These are phyloP conservation scores for Heterodera schachtii DNA, from an alignment of 1,140 invertebrate species.

Conservation along the genomic window DNA sequence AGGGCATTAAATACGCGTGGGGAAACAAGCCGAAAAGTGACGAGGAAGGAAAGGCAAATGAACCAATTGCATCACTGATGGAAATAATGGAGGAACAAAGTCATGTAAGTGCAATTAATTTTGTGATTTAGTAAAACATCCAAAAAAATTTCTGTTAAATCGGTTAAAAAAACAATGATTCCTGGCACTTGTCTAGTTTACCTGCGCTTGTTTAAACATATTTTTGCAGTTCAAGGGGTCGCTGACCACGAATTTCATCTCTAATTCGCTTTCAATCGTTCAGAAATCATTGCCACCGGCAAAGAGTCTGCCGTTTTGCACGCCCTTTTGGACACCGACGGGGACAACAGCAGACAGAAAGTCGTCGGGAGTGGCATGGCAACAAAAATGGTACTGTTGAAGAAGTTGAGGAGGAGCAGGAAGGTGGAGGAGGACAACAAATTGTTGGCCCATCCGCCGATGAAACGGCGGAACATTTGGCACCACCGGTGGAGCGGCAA, in stretches of 20 bases:
- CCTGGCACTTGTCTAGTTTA: too few relatives aligned
- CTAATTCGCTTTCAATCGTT: constrained; percentile 3
- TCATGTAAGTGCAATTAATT: constrained; percentile 44
- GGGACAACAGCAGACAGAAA: neutral
- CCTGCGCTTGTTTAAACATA: neutral
- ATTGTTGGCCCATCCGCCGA: too few relatives aligned
- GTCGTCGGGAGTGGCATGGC: neutral
- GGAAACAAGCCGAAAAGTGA: constrained; percentile 9
- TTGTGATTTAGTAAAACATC: too few relatives aligned
- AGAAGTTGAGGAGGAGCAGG: constrained; percentile 15
- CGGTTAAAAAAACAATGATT: too few relatives aligned
- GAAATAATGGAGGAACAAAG: constrained; percentile 62
- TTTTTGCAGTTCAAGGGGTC: too few relatives aligned
- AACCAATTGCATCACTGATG: constrained; percentile 54
- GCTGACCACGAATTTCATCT: too few relatives aligned
- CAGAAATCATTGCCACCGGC: constrained; percentile 31
- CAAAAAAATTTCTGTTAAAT: too few relatives aligned
- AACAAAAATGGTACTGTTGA: constrained; percentile 7
- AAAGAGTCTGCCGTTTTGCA: constrained; percentile 62
- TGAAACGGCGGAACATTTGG: too few relatives aligned
- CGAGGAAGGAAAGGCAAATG: constrained; percentile 6
- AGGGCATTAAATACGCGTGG: constrained; percentile 32
- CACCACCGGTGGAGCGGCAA: constrained; percentile 12
- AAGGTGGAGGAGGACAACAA: constrained; percentile 26
- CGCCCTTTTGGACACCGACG: constrained; percentile 40